Base-by-base conservation (phyloP, 2,888 invertebrate species). In the Lysandra bellargus region DNA sequence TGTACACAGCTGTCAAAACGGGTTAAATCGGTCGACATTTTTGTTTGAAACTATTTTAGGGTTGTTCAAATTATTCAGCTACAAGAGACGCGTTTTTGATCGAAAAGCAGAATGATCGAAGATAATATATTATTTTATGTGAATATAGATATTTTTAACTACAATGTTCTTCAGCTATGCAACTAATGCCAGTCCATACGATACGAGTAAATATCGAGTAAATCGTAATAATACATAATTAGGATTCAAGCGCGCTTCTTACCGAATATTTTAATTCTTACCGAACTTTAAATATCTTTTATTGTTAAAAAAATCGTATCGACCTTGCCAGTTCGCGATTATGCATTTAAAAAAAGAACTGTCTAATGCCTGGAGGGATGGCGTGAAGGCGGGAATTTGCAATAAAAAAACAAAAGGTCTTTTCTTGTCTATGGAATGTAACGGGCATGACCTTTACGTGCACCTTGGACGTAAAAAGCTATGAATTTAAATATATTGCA, bases 381-480 rank as follows among this genome's bases (percentile, higher is more conserved):
- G 76, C 30, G 53, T 3, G 72, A 37, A 72, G 49, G 76, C 17
- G 53, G n/a, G 72, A 53, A 77, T 57, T 37, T 33, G 14, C 37
- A 33, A 6, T 73, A 78, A 81, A 83, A 82, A 82, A 81, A 61
- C 78, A 83, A 57, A 84, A 83, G 82, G 81, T 88, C 23, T 23
- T 23, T 0, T 23, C 23, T 23, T 86, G 87, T 5, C 57, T 73
- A 64, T 80, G 86, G 88, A 85, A 90, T 89, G 85, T 89, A 90
- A 90, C 90, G 90, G 86, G 82, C 84, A 72, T 85, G 87, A 89
- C 89, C 89, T 89, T 89, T 89, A 60, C 81, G 80, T 79, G 81
- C 85, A 84, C 87, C 83, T 82, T 83, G 83, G 80, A 78, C 60
- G 80, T 74, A 79, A 73, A 80, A 69, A 78, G 33, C 30, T 69